These are phyloP conservation scores for Rhineura floridana DNA, from an alignment of 2,113 vertebrate species.

Conservation along the genomic window DNA sequence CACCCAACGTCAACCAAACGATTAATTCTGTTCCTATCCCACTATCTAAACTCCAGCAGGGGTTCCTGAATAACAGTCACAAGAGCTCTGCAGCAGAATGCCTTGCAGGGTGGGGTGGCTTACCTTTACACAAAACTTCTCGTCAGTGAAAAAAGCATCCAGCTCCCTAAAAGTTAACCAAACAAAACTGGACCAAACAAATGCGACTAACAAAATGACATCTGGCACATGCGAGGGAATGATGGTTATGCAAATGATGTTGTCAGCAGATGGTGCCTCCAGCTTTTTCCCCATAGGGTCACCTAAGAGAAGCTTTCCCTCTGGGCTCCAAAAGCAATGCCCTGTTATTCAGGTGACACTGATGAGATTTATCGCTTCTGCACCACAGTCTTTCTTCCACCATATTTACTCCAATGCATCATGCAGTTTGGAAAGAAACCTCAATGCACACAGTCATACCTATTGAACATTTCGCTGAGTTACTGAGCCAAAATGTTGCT, in stretches of 20 bases:
- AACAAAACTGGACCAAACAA: constrained; percentile 18
- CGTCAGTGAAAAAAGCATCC: background rate
- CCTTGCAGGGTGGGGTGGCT: background rate
- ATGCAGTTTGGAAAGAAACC: background rate
- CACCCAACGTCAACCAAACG: background rate
- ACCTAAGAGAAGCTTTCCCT: background rate
- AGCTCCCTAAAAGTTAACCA: background rate
- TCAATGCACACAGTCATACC: background rate
- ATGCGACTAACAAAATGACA: constrained; percentile 12
- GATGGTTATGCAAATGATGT: background rate
- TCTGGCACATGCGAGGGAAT: constrained; percentile 10
- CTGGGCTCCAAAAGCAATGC: background rate
- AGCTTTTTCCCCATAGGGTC: background rate
- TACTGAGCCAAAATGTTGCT: background rate
- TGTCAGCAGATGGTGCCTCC: constrained; percentile 16
- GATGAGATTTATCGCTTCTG: background rate
- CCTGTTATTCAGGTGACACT: background rate
- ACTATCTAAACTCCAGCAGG: background rate
- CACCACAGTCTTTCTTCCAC: background rate
- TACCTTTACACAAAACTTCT: background rate
- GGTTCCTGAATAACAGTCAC: background rate
- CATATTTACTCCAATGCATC: background rate
- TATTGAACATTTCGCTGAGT: background rate
- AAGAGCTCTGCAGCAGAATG: background rate
- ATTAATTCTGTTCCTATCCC: background rate